Conservation (phyloP, 2,113 vertebrate genomes). For the Lontra canadensis region DNA sequence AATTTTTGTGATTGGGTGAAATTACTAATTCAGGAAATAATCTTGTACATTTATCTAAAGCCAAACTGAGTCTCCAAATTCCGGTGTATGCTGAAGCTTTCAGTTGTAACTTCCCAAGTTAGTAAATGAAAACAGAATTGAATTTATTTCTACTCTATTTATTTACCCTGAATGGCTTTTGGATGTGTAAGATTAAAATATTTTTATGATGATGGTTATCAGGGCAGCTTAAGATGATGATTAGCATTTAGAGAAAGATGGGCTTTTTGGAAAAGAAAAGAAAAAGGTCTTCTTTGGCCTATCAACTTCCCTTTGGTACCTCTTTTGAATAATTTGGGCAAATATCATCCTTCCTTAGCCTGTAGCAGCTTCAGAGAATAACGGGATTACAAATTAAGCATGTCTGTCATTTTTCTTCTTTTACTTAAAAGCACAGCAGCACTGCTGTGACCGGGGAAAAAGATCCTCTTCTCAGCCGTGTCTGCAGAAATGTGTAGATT, state of each 20-base stretch:
- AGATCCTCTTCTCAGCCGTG: background rate
- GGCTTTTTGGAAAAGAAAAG: background rate
- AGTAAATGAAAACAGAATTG: background rate
- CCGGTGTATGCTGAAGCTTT: background rate
- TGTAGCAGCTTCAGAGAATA: background rate
- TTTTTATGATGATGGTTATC: background rate
- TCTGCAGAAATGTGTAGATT: background rate
- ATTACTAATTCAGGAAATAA: background rate
- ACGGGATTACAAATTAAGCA: background rate
- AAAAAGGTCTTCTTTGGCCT: background rate
- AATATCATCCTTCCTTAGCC: conserved; percentile 23
- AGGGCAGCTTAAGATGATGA: background rate
- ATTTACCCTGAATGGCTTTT: background rate
- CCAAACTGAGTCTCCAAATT: background rate
- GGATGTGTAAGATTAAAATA: conserved; percentile 7
- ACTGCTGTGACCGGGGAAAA: background rate
- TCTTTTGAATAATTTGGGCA: conserved; percentile 9
- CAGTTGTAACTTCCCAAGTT: background rate
- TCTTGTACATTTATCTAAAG: background rate
- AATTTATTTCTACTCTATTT: background rate
- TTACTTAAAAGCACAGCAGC: background rate
- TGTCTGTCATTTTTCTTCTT: conserved; percentile 50
- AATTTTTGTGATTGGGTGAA: background rate
- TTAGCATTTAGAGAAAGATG: background rate
- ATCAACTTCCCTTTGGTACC: background rate